Evolutionary conservation across 2,888 invertebrate genomes (phyloP), one percentile per base, ranked within the genome.

Genomic region (Campoplex capitator): DNA sequence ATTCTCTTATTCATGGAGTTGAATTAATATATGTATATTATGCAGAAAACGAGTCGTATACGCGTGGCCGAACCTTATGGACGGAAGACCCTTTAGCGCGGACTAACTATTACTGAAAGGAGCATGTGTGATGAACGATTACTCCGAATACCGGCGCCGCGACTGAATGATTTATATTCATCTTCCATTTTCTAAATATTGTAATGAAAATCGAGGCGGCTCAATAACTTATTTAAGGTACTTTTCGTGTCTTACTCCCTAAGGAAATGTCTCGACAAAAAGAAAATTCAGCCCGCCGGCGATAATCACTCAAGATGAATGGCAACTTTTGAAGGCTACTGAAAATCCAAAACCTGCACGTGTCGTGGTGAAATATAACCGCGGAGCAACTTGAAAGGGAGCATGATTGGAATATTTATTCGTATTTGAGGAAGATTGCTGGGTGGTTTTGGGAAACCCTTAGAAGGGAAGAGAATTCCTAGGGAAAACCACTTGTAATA

Each of bases 51-150:
- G 79, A 71, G 73, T 68, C 71, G 11, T 28, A 58, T 28, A 58
- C 77, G 68, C 65, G 11, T 28, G 48, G 58, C 35, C 18, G 76
- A 71, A 28, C 58, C 77, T 56, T 62, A 51, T 23, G 18, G 62
- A 75, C 74, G 54, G 56, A 87, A 84, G 82, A 67, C 81, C 75
- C 85, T 80, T 83, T 83, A 38, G 83, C 86, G 78, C 38, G 83
- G 74, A 88, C 83, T 81, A 83, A 83, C 85, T 86, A 88, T 83
- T 83, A 83, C 81, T 81, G 75, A 68, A 78, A 79, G 81, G 83
- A 88, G 86, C 88, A 87, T 86, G 87, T 88, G 88, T 89, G 23
- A 82, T 71, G 77, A 82, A 81, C 3, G 38, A 84, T 81, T 88
- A 84, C 81, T 77, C 45, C 65, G 62, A 13, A 70, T 54, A 58